Conservation (phyloP, 2,888 invertebrate species). For the Philaethria dido region DNA sequence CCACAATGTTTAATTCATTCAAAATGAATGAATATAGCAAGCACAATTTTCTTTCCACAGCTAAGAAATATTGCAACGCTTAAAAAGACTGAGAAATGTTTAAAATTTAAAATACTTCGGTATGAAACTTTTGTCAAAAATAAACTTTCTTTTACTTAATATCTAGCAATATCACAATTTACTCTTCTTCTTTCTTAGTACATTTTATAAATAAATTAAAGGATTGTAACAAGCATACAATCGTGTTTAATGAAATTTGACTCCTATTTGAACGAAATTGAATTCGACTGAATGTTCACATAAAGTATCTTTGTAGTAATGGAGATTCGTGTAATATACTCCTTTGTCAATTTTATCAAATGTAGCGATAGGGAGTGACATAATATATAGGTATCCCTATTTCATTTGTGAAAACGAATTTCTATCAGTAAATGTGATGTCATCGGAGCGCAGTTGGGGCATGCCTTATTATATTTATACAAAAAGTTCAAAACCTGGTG, state of each 20-base stretch:
- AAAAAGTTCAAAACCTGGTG: too few species aligned
- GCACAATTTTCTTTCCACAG: not conserved
- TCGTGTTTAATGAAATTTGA: constrained; percentile 15
- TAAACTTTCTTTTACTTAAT: not conserved
- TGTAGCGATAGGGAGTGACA: not conserved
- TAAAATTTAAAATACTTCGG: not conserved
- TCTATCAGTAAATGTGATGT: not conserved
- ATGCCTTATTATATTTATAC: too few species aligned
- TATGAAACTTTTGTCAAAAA: constrained; percentile 2
- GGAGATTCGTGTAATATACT: not conserved
- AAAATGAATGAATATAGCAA: not conserved
- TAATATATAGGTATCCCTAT: not conserved
- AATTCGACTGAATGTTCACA: not conserved
- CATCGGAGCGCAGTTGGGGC: too few species aligned
- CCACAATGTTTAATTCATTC: not conserved
- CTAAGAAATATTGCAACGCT: not conserved
- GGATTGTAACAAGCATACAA: not conserved
- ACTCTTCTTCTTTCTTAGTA: not conserved
- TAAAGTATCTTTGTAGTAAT: constrained; percentile 11
- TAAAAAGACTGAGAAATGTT: constrained; percentile 6
- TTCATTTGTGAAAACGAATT: not conserved
- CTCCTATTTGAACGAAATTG: not conserved
- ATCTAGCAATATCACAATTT: not conserved
- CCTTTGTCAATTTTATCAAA: not conserved
- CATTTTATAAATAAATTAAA: not conserved